These are phyloP conservation scores for Sus scrofa DNA, from an alignment of 2,113 vertebrate genomes.

Conservation along the genomic window T2T-Sscrofa CM000830.6:130221001-130221500, in stretches of 20 bases:
- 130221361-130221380: neutral
- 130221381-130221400: neutral
- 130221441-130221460: neutral
- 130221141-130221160: neutral
- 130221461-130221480: neutral
- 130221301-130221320: slow-evolving; percentile 33
- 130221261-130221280: slow-evolving; percentile 58
- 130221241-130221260: slow-evolving; percentile 77
- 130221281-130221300: slow-evolving; percentile 13
- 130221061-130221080: neutral
- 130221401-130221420: slow-evolving; percentile 4
- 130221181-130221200: slow-evolving; percentile 3
- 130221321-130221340: neutral
- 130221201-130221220: slow-evolving; percentile 68
- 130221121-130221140: slow-evolving; percentile 26
- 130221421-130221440: neutral
- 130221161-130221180: neutral
- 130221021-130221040: slow-evolving; percentile 54
- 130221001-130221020: slow-evolving; percentile 61
- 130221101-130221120: slow-evolving; percentile 67
- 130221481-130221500: neutral
- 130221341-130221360: neutral
- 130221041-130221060: neutral
- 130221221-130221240: slow-evolving; percentile 25
- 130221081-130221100: slow-evolving; percentile 39